A percentile compares a stretch with the other conserved stretches of the same genome.
Evolutionary conservation across 1,140 invertebrate species (phyloP).

Genomic region (Oedothorax gibbosus): DNA sequence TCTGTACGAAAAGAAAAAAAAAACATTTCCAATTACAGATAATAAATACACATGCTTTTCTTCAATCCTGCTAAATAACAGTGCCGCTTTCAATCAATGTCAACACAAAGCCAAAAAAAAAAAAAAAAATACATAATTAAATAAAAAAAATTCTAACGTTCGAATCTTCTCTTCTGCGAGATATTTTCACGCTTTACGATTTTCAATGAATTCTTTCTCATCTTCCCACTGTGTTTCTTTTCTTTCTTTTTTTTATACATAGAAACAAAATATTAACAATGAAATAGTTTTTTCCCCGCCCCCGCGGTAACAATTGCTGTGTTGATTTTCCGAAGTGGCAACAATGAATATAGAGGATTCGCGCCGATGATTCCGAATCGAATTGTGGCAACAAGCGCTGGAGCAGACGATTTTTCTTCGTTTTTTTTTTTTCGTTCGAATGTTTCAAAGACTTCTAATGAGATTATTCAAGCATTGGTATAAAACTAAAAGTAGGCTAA

Average conservation of each 20-base stretch:
- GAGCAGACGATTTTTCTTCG: constrained; percentile 6
- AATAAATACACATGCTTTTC: constrained; percentile 1
- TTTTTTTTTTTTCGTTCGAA: too few species aligned
- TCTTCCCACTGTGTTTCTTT: background rate
- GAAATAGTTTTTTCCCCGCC: background rate
- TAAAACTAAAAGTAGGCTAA: background rate
- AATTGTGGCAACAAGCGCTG: constrained; percentile 37
- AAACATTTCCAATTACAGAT: constrained; percentile 31
- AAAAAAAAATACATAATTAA: constrained; percentile 19
- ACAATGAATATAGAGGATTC: constrained; percentile 38
- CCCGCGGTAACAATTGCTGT: constrained; percentile 24
- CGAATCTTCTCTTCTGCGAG: background rate
- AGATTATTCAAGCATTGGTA: background rate
- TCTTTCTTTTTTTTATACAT: constrained; percentile 3
- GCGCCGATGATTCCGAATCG: constrained; percentile 37
- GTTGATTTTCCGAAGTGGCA: constrained; percentile 47
- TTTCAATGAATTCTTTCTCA: background rate
- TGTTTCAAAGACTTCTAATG: background rate
- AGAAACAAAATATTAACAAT: constrained; percentile 43
- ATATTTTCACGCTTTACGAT: constrained; percentile 25
- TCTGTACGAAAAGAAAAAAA: too few species aligned
- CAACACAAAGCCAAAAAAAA: background rate
- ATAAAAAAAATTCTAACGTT: background rate
- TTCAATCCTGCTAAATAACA: constrained; percentile 42
- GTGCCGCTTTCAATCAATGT: constrained; percentile 44